phyloP scores from a whole-genome alignment of 2,888 invertebrate genomes.

The Epiblema foenella region DNA sequence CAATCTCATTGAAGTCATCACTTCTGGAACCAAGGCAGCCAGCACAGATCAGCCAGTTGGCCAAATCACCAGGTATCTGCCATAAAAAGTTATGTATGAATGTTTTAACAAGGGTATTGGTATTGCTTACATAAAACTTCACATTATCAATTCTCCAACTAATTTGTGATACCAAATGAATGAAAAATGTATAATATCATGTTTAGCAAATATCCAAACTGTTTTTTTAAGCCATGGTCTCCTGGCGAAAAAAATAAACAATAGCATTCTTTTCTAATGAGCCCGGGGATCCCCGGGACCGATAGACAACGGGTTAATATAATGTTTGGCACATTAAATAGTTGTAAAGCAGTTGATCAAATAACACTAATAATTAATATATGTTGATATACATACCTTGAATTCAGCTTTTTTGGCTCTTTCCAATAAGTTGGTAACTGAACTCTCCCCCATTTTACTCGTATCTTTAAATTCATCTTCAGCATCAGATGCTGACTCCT shows the following conservation, averaged over 20 bases:
- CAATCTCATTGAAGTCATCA: constrained; percentile 97
- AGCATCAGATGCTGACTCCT: constrained; percentile 74
- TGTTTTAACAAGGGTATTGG: not conserved
- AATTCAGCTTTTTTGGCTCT: constrained; percentile 75
- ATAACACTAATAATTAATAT: no score
- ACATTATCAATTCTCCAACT: not conserved
- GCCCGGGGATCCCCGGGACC: no score
- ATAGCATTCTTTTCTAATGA: no score
- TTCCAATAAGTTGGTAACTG: constrained; percentile 72
- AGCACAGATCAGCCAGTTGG: constrained; percentile 93
- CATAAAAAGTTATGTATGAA: constrained; percentile 41
- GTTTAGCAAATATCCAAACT: not conserved
- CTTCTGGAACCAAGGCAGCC: constrained; percentile 97
- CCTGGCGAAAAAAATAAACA: no score
- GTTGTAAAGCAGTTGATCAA: not conserved
- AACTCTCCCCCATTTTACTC: constrained; percentile 69
- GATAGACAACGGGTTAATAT: no score
- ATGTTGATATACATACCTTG: constrained; percentile 60
- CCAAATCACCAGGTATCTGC: constrained; percentile 80
- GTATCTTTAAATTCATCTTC: constrained; percentile 67
- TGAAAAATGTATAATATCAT: not conserved
- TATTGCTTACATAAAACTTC: not conserved
- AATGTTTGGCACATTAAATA: not conserved
- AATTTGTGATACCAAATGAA: not conserved
- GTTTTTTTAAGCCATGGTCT: no score